These are phyloP conservation scores for Folsomia manolachei DNA, from an alignment of 2,888 invertebrate species.

Conservation along the genomic window DNA sequence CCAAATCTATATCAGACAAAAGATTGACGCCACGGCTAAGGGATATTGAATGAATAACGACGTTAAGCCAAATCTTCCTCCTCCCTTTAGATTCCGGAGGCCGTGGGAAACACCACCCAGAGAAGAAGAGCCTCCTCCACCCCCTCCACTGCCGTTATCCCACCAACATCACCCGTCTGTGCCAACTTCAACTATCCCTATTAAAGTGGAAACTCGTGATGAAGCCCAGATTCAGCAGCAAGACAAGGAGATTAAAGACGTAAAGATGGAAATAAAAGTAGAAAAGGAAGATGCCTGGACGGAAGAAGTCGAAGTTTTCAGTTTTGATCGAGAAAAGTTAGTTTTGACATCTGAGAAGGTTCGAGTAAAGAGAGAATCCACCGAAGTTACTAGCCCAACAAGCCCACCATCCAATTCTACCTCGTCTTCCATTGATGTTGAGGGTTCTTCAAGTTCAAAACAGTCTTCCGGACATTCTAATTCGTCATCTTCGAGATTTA, in stretches of 20 bases:
- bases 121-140: background rate
- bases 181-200: background rate
- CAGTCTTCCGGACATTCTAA: conserved; percentile 12
- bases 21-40: no score
- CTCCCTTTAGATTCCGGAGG: background rate
- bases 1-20: no score
- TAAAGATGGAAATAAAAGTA: background rate
- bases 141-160: no score
- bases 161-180: no score
- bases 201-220: background rate
- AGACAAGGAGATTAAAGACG: background rate
- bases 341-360: conserved; percentile 26
- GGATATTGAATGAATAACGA: background rate
- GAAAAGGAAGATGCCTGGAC: background rate
- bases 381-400: background rate
- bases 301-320: conserved; percentile 28
- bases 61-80: background rate
- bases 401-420: background rate
- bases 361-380: background rate
- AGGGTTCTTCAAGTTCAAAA: conserved; percentile 12
- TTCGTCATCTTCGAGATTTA: conserved; percentile 5
- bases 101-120: conserved; percentile 10
- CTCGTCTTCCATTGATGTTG: background rate
- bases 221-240: background rate
- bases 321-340: conserved; percentile 27